Conservation (phyloP, 2,113 vertebrate species). For the Colinus virginianus region DNA sequence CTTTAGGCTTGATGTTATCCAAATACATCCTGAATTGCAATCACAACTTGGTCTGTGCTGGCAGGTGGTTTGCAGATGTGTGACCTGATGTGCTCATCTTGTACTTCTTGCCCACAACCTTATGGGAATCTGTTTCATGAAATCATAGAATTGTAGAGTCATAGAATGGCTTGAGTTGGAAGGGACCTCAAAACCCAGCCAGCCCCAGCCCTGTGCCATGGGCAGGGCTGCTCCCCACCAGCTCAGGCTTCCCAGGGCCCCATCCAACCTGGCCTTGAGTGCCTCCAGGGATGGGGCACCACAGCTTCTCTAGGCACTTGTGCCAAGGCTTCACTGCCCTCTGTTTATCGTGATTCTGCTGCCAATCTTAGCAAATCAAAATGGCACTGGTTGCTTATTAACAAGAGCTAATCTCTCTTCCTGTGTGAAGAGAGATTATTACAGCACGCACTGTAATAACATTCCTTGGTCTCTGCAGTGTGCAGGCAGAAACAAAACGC, state of each 20-base stretch:
- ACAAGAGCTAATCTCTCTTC: neutral
- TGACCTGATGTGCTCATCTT: slow-evolving; percentile 82
- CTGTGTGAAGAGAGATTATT: neutral
- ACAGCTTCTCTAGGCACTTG: neutral
- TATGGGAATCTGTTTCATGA: neutral
- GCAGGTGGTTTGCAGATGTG: slow-evolving; percentile 77
- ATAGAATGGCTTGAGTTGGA: neutral
- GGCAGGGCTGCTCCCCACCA: too few relatives aligned
- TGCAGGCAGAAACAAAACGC: neutral
- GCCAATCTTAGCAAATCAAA: neutral
- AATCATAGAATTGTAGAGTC: too few relatives aligned
- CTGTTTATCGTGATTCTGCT: neutral
- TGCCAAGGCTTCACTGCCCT: too few relatives aligned
- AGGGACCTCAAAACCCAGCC: neutral
- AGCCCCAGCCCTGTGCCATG: too few relatives aligned
- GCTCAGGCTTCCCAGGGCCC: neutral
- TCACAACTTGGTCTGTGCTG: slow-evolving; percentile 79
- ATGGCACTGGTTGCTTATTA: neutral
- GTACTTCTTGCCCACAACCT: slow-evolving; percentile 81
- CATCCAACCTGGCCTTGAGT: neutral
- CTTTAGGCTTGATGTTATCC: slow-evolving; percentile 73
- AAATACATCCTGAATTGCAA: slow-evolving; percentile 87
- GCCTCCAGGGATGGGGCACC: neutral
- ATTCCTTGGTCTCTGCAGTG: neutral
- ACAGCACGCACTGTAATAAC: neutral